phyloP scores from a whole-genome alignment of 2,888 invertebrate genomes.

The Micoletzkya japonica region DNA sequence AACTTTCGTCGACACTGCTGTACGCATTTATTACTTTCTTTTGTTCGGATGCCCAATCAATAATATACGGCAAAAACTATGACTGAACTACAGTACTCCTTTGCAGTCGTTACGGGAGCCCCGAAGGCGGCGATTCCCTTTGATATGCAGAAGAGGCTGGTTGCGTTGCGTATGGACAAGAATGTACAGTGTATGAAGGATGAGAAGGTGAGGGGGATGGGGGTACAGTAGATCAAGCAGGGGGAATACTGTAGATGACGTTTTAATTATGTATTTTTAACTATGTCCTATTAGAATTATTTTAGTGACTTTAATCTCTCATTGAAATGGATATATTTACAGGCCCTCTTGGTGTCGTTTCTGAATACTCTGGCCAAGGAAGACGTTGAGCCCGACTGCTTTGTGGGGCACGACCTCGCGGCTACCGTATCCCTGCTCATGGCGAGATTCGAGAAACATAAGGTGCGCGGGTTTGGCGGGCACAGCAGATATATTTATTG shows the following conservation, averaged over 20 bases:
- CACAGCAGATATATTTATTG: too few relatives aligned
- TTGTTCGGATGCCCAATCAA: too few relatives aligned
- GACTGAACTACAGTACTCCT: too few relatives aligned
- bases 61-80: too few relatives aligned
- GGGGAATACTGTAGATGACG: neutral
- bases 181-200: slow-evolving; percentile 77
- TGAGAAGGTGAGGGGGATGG: slow-evolving; percentile 72
- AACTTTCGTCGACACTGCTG: slow-evolving; percentile 6
- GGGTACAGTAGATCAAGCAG: neutral
- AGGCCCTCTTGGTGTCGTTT: slow-evolving; percentile 3
- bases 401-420: slow-evolving; percentile 68
- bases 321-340: neutral
- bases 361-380: slow-evolving; percentile 3
- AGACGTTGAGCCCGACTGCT: slow-evolving; percentile 18
- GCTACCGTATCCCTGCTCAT: slow-evolving; percentile 89
- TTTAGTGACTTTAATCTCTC: neutral
- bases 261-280: neutral
- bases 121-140: slow-evolving; percentile 78
- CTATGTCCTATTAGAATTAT: neutral
- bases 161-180: slow-evolving; percentile 64
- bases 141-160: slow-evolving; percentile 76
- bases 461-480: too few relatives aligned
- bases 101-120: slow-evolving; percentile 7
- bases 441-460: slow-evolving; percentile 76
- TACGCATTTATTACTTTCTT: too few relatives aligned